phyloP scores from a whole-genome alignment of 1,140 invertebrate species.

The Zaprionus taronus region DNA sequence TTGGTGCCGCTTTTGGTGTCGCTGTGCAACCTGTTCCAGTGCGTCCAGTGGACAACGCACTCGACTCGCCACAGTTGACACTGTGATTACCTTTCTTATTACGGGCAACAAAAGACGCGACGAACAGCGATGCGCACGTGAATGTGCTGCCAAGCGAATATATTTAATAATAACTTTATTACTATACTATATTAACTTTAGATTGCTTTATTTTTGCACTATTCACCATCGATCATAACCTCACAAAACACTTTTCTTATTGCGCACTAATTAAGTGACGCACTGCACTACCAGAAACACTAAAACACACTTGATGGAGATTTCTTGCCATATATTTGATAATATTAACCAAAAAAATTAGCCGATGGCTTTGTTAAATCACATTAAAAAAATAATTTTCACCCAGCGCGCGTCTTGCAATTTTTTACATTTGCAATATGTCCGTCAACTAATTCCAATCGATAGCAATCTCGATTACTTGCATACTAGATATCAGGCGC shows the following conservation, averaged over 20 bases:
- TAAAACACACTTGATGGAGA: not conserved
- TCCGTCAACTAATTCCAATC: not conserved
- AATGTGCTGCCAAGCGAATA: not conserved
- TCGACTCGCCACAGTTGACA: constrained; percentile 62
- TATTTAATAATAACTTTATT: constrained; percentile 49
- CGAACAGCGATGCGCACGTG: constrained; percentile 43
- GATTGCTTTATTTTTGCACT: not conserved
- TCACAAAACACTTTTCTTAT: not conserved
- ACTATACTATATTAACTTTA: too few relatives aligned
- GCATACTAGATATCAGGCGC: not conserved
- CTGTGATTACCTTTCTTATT: constrained; percentile 76
- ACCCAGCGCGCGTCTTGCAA: not conserved
- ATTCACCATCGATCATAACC: not conserved
- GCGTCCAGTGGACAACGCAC: constrained; percentile 50
- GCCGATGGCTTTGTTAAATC: not conserved
- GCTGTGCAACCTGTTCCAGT: constrained; percentile 60
- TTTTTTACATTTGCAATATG: not conserved
- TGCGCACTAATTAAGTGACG: not conserved
- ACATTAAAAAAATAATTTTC: not conserved
- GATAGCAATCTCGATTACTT: constrained; percentile 3
- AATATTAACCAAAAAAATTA: not conserved
- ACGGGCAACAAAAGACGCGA: constrained; percentile 19
- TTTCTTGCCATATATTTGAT: not conserved
- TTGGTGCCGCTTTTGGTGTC: constrained; percentile 42
- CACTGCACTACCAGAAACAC: not conserved